phyloP scores from a whole-genome alignment of 2,797 vertebrate genomes.

The Rhabdomys pumilio region DNA sequence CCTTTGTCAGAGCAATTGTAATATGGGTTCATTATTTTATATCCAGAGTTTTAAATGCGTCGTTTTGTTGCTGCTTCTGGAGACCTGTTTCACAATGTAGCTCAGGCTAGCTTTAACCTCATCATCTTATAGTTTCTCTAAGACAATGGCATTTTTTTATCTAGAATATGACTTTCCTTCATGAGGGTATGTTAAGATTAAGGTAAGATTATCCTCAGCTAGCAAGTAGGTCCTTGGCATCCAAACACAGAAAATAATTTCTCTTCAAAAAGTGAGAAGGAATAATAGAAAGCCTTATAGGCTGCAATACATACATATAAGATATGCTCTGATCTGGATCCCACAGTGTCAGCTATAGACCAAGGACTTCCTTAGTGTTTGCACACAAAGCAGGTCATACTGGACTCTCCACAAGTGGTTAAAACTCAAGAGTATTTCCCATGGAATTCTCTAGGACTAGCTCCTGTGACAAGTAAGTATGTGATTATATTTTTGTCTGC shows the following conservation, averaged over 20 bases:
- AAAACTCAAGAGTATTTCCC: neutral
- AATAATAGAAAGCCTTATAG: neutral
- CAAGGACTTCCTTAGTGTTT: neutral
- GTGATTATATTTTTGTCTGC: neutral
- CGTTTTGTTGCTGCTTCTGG: neutral
- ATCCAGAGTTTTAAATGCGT: slow-evolving; percentile 4
- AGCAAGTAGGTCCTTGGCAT: neutral
- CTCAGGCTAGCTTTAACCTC: neutral
- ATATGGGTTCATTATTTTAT: neutral
- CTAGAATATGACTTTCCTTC: neutral
- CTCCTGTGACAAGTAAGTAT: neutral
- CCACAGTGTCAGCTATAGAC: too few relatives aligned
- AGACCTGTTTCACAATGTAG: neutral
- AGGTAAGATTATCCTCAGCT: neutral
- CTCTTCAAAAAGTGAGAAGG: neutral
- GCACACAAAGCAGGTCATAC: neutral
- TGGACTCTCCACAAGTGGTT: neutral
- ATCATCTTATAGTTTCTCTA: neutral
- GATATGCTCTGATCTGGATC: neutral
- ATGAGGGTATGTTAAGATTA: neutral
- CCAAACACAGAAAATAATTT: neutral
- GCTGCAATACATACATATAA: neutral
- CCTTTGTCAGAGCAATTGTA: neutral
- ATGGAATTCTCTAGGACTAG: neutral
- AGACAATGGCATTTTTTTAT: neutral